Evolutionary conservation across 1,140 invertebrate genomes (phyloP).

Genomic region (Cotesia chilonis): DNA sequence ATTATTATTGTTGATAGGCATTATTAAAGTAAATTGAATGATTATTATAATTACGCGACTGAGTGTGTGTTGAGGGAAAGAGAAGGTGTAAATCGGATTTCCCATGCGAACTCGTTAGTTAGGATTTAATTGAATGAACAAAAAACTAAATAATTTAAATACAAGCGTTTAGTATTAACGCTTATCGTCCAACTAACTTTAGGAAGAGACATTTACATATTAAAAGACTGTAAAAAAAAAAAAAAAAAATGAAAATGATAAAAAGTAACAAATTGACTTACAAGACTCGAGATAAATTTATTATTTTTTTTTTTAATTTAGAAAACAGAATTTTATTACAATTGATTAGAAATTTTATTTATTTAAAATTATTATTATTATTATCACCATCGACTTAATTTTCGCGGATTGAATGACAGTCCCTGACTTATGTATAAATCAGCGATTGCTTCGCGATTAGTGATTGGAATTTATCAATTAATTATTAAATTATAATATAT

Average conservation of each 20-base stretch:
- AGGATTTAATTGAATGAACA: conserved; percentile 38
- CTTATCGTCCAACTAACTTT: conserved; percentile 63
- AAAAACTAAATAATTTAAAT: conserved; percentile 41
- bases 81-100: conserved; percentile 6
- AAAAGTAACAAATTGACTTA: conserved; percentile 47
- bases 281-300: conserved; percentile 56
- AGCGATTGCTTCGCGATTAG: conserved; percentile 28
- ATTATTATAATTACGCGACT: no score
- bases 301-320: conserved; percentile 51
- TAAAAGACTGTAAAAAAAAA: conserved; percentile 60
- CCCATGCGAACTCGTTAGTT: conserved; percentile 40
- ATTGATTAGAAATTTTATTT: no score
- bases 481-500: conserved; percentile 37
- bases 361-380: no score
- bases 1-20: no score
- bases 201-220: conserved; percentile 50
- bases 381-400: background rate
- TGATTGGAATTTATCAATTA: conserved; percentile 6
- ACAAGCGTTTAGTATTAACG: conserved; percentile 55
- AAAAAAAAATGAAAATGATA: no score
- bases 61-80: background rate
- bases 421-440: background rate
- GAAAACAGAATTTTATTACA: conserved; percentile 18
- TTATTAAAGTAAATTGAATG: no score
- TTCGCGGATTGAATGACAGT: background rate